Evolutionary conservation across 2,888 invertebrate species (phyloP), one percentile per base, ranked within the genome.

Genomic region (Leucoma salicis): DNA sequence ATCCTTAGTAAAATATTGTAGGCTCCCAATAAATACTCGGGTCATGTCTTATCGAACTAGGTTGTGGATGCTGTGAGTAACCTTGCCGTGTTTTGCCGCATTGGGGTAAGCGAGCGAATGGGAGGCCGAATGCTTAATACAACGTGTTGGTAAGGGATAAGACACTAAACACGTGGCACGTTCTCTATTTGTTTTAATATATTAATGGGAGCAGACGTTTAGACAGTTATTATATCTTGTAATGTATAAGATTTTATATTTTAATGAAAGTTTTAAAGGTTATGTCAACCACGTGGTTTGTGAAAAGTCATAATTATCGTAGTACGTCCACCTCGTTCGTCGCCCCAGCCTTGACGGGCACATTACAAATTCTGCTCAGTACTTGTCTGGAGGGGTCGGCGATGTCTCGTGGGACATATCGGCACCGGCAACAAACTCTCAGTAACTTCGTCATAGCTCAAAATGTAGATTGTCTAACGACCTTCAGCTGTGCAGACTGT

Each of bases 71-170:
- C 74, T 75, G 74, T 66, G 65, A 67, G 74, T 71, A 63, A 69
- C 71, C 69, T 72, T 74, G 74, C 70, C 45, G 57, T 74, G 70
- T 68, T 71, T 84, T 89, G 84, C 83, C 87, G 89, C 88, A 88
- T 73, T 86, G 81, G 78, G 71, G 80, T 71, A 70, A 64, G 63
- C 39, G 74, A 76, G 68, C 47, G 75, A 62, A 79, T 75, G 57
- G 53, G 72, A 62, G 35, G 56, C 58, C 66, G 51, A 46, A 50
- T 56, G 49, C 49, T 47, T 54, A 14, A 12, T 44, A 38, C 35
- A 63, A 64, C 63, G 58, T 57, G 66, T 40, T 46, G 39, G 54
- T 51, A 50, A 47, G 47, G 51, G 63, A 64, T 52, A 45, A 44
- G 43, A 41, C 16, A 44, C 47, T 47, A 53, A 54, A 58, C 64